A percentile compares a stretch with the other conserved stretches of the same genome.
Conservation (phyloP, 2,113 vertebrate genomes). For the Tachuris rubrigastra region DNA sequence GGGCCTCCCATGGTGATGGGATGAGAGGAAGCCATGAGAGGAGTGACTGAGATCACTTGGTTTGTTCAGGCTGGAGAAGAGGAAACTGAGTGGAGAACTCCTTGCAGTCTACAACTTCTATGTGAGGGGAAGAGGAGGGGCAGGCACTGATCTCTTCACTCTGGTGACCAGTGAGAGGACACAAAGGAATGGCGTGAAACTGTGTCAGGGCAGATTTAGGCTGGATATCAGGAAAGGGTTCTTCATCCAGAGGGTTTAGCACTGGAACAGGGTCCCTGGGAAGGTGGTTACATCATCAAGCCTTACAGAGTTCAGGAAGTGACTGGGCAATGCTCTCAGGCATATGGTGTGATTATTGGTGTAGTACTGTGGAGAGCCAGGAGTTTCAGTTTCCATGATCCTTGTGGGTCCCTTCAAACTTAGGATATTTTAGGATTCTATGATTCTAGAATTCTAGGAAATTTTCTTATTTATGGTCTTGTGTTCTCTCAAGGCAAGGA, state of each 20-base stretch:
- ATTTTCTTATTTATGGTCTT: not conserved
- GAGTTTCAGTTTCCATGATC: not conserved
- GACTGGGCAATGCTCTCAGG: not conserved
- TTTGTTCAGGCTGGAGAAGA: not conserved
- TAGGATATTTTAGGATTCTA: not conserved
- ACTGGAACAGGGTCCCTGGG: not conserved
- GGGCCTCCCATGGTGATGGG: not conserved
- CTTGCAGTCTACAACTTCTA: not conserved
- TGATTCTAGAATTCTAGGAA: not conserved
- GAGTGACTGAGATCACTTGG: accelerated
- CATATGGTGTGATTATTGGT: not conserved
- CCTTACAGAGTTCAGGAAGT: not conserved
- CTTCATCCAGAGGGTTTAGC: not conserved
- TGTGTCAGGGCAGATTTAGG: not conserved
- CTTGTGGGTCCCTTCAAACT: not conserved
- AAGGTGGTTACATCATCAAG: not conserved
- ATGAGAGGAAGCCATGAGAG: not conserved
- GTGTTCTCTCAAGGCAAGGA: not conserved
- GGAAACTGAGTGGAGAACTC: not conserved
- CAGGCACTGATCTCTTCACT: not conserved
- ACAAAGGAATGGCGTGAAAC: not conserved
- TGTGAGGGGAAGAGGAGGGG: not conserved
- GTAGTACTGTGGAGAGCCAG: not conserved
- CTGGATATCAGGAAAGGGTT: not conserved
- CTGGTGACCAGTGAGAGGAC: not conserved